Evolutionary conservation across 2,888 invertebrate genomes (phyloP), one percentile per base, ranked within the genome.

Genomic region (Meandrusa payeni): DNA sequence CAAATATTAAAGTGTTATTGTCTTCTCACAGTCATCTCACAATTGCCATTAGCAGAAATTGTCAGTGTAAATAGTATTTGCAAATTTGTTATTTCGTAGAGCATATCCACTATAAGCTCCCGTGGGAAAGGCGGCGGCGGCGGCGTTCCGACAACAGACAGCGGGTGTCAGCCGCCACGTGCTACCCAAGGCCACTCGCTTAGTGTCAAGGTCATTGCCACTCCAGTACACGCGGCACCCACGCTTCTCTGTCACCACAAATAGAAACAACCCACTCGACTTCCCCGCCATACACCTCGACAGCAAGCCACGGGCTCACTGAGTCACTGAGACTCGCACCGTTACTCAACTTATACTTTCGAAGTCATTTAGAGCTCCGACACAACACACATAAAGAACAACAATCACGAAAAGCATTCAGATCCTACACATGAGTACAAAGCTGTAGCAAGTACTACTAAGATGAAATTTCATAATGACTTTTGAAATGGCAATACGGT

Each of bases 201-300:
- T 85, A 85, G 86, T 88, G 87, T 86, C 87, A 88, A 86, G 87
- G 87, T 85, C 85, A 83, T 82, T 83, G 85, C 85, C 83, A 86
- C 86, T 85, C 86, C 86, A 85, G 82, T 76, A 79, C 85, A 82
- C 82, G 82, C 80, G 76, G 82, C 85, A 80, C 85, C 85, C 86
- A 85, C 86, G 83, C 86, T 70, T 75, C 78, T 81, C 76, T 83
- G 85, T 81, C 85, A 85, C 86, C 86, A 85, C 85, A 83, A 85
- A 86, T 86, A 86, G 83, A 81, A 32, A 73, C 79, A 72, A 75
- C 80, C 80, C 76, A 80, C 82, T 78, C 76, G 65, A 64, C 73
- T 72, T 71, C 74, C 70, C 70, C 12, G 22, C 69, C 70, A 70
- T 70, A 69, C 67, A 69, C 67, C 75, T 73, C 76, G 54, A 66